Base-by-base conservation (phyloP, 2,113 vertebrate species). In the Gasterosteus aculeatus region DNA sequence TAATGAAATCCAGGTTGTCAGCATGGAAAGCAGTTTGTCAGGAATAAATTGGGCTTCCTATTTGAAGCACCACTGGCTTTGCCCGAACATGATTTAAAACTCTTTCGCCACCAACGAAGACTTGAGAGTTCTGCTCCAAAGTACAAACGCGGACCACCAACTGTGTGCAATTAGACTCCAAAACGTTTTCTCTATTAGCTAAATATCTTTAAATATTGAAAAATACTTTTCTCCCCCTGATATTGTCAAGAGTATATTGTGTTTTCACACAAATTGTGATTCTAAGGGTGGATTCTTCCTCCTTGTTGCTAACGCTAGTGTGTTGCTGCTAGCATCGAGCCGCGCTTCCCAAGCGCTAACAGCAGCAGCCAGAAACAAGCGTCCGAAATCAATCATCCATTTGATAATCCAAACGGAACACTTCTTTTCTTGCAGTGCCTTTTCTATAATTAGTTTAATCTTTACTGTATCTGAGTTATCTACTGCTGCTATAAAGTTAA, bases 1-100 rank as follows among this genome's bases (percentile, higher is more conserved):
- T 89, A 88, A 91, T 91, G 82, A 88, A 84, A 87, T 74, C 81
- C 87, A 78, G 85, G 85, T 80, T 83, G 89, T 84, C 85, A 78
- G 81, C 72, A 59, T 75, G 67, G 83, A 78, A 72, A 76, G 77
- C 71, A 69, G 85, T 76, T 88, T 85, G 78, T 88, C 59, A 62
- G 80, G 84, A 85, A 78, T 80, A 87, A 84, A 85, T 86, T 85
- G 75, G 3, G 58, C 73, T 80, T 76, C 67, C 74, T 80, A 82
- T 86, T 84, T 81, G 77, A 83, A 80, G 79, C 68, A 83, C 75
- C 75, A 22, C 68, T 51, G 58, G 68, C 33, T 80, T 46, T 53
- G 65, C n/a, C 22, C 1, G 7, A 63, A 18, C 26, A 42, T 56
- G 47, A 63, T 56, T 75, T 33, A 6, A 26, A 72, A 69, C 59